Conservation (phyloP, 2,888 invertebrate species). For the Ariolimax columbianus region DNA sequence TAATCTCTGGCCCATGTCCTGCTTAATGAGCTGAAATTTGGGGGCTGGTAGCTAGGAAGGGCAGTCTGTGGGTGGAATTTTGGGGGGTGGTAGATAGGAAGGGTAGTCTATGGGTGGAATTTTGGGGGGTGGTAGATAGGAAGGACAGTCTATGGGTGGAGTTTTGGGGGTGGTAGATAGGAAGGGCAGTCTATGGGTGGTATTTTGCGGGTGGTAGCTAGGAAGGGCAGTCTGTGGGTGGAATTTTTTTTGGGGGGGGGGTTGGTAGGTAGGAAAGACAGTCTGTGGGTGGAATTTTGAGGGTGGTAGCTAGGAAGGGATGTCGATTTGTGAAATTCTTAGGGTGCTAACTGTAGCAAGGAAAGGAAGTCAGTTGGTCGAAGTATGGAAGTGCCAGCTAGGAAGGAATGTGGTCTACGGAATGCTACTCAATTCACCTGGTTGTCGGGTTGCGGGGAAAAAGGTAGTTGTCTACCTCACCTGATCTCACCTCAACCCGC, state of each 20-base stretch:
- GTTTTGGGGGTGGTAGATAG: not conserved
- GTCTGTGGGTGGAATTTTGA: not conserved
- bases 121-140: not conserved
- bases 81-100: not conserved
- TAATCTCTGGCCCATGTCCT: conserved; percentile 25
- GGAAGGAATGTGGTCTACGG: too few species aligned
- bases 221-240: not conserved
- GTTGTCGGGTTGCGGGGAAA: too few species aligned
- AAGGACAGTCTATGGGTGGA: not conserved
- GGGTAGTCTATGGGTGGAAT: not conserved
- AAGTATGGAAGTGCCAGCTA: not conserved
- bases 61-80: not conserved
- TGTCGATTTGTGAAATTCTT: not conserved
- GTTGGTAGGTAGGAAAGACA: not conserved
- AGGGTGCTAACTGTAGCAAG: not conserved
- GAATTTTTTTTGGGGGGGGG: not conserved
- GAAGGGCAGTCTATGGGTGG: not conserved
- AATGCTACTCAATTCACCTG: too few species aligned
- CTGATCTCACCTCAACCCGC: too few species aligned
- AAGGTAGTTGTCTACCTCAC: too few species aligned
- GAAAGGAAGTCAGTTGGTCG: not conserved
- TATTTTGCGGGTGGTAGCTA: not conserved
- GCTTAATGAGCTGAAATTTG: conserved; percentile 16
- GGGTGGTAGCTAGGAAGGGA: not conserved
- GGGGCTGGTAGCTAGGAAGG: not conserved